Conservation (phyloP, 1,140 invertebrate species). For the Mylabris phalerata region DNA sequence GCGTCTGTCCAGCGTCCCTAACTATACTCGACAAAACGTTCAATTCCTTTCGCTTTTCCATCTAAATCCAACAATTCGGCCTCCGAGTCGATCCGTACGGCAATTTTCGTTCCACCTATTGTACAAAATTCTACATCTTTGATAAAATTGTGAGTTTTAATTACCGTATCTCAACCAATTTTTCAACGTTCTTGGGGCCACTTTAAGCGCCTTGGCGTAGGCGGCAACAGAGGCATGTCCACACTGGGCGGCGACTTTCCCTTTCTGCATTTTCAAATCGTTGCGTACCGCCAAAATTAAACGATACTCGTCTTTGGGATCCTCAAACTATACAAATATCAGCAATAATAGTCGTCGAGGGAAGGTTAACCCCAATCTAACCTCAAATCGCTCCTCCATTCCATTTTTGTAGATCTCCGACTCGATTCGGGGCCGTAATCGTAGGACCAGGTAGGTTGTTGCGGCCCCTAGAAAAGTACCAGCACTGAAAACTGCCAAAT, state of each 20-base stretch:
- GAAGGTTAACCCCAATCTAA: conserved; percentile 16
- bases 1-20: conserved; percentile 83
- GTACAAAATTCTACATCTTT: not conserved
- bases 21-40: conserved; percentile 69
- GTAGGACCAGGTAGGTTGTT: conserved; percentile 27
- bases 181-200: conserved; percentile 56
- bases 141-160: not conserved
- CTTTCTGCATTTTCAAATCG: conserved; percentile 91
- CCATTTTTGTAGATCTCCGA: conserved; percentile 25
- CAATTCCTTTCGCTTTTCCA: conserved; percentile 55
- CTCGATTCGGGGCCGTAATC: conserved; percentile 14
- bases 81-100: conserved; percentile 54
- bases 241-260: conserved; percentile 90
- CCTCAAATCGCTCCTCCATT: conserved; percentile 38
- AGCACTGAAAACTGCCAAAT: conserved; percentile 28
- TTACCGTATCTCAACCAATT: conserved; percentile 66
- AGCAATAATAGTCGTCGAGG: not conserved
- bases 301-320: conserved; percentile 55
- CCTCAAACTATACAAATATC: conserved; percentile 33
- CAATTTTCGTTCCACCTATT: conserved; percentile 45
- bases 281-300: conserved; percentile 80
- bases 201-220: conserved; percentile 60
- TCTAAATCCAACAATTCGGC: conserved; percentile 57
- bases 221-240: conserved; percentile 80
- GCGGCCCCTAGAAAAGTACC: conserved; percentile 31